A percentile compares a stretch with the other conserved stretches of the same genome.
Conservation (phyloP, 2,113 vertebrate genomes). For the Monopterus albus region DNA sequence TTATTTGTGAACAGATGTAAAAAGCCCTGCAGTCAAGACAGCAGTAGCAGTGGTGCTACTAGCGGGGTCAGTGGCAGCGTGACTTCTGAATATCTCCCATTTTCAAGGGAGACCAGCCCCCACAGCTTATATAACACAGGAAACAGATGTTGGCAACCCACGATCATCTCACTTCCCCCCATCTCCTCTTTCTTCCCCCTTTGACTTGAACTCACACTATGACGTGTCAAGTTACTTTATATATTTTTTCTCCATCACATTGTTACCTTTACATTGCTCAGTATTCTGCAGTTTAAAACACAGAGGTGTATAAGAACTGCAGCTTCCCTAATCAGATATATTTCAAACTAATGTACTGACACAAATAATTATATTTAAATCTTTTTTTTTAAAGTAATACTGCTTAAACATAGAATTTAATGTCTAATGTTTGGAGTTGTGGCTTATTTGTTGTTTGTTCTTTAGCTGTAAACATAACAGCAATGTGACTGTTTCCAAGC, state of each 20-base stretch:
- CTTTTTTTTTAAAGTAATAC: constrained; percentile 10
- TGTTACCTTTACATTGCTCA: constrained; percentile 10
- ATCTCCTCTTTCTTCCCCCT: constrained; percentile 38
- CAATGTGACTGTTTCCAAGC: constrained; percentile 25
- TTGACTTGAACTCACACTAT: constrained; percentile 36
- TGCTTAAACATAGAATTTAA: constrained; percentile 30
- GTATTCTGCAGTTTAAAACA: neutral
- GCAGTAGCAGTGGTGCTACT: constrained; percentile 53
- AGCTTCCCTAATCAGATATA: constrained; percentile 14
- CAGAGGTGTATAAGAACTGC: neutral
- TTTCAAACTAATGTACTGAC: constrained; percentile 22
- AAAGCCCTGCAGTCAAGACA: constrained; percentile 13
- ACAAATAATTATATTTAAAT: constrained; percentile 47
- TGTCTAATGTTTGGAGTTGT: constrained; percentile 22
- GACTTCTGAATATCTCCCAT: constrained; percentile 73
- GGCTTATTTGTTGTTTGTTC: constrained; percentile 63
- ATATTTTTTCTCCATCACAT: constrained; percentile 21
- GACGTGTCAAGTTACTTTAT: constrained; percentile 17
- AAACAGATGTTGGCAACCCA: constrained; percentile 81
- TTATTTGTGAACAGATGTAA: too few species aligned
- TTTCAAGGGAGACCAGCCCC: constrained; percentile 67
- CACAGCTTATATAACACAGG: constrained; percentile 80
- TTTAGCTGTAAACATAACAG: constrained; percentile 13
- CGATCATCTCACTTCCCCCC: constrained; percentile 51
- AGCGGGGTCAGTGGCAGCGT: constrained; percentile 68